A percentile compares a stretch with the other conserved stretches of the same genome.
phyloP scores from a whole-genome alignment of 2,797 vertebrate species.

The Eulemur coronatus region DNA sequence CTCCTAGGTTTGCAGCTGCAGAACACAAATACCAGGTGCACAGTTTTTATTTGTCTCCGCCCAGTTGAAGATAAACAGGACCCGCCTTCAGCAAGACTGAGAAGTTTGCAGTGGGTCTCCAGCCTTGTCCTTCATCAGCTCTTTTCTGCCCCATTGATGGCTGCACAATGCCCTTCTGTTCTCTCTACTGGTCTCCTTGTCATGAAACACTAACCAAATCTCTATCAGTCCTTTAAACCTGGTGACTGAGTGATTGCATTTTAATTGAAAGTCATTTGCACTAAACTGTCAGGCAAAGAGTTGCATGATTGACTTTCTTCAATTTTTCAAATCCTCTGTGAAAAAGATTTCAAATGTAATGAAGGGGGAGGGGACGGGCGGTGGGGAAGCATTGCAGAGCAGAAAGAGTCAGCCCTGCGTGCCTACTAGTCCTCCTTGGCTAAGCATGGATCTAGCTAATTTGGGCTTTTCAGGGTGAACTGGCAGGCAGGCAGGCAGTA shows the following conservation, averaged over 20 bases:
- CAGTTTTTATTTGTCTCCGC: neutral
- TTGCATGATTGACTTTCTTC: neutral
- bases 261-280: conserved; percentile 43
- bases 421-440: neutral
- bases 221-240: neutral
- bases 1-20: conserved; percentile 15
- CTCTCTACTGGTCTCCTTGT: neutral
- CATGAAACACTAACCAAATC: neutral
- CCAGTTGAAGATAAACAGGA: neutral
- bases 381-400: neutral
- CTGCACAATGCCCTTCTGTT: neutral
- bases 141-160: neutral
- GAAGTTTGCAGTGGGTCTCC: neutral
- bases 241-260: neutral
- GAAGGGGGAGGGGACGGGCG: neutral
- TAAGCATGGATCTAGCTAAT: neutral
- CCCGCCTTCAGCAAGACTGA: neutral
- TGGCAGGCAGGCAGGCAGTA: neutral
- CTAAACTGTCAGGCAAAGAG: conserved; percentile 2
- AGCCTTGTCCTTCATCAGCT: neutral
- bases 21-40: neutral
- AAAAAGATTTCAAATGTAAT: conserved; percentile 22
- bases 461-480: neutral
- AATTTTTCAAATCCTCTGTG: conserved; percentile 23
- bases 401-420: neutral